phyloP scores from a whole-genome alignment of 92 coral and sea anemone species.

The Porites divaricata region DNA sequence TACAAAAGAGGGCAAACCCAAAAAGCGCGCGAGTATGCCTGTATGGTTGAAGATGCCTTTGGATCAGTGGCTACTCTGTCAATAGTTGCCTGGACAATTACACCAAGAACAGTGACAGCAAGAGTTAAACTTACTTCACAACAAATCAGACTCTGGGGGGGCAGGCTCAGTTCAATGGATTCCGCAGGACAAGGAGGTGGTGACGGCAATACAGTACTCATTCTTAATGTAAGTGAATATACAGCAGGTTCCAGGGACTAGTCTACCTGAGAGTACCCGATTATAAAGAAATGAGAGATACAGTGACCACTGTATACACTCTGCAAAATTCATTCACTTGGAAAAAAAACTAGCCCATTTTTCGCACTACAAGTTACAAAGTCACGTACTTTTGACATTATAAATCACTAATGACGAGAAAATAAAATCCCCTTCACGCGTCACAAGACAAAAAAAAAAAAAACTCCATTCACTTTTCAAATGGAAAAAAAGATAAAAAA shows the following conservation, averaged over 20 bases:
- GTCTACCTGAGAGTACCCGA: too few relatives aligned
- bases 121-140: conserved; percentile 46
- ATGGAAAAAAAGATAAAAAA: too few relatives aligned
- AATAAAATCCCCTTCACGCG: too few relatives aligned
- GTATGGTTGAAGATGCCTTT: conserved; percentile 33
- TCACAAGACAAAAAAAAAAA: too few relatives aligned
- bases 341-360: too few relatives aligned
- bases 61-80: conserved; percentile 37
- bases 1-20: conserved; percentile 14
- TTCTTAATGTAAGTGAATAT: not conserved
- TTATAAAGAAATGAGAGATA: too few relatives aligned
- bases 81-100: conserved; percentile 54
- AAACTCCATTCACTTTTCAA: too few relatives aligned
- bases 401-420: too few relatives aligned
- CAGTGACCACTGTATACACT: too few relatives aligned
- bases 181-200: not conserved
- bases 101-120: conserved; percentile 52
- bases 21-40: conserved; percentile 29
- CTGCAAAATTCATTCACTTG: too few relatives aligned
- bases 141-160: conserved; percentile 48
- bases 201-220: not conserved
- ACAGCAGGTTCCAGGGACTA: not conserved
- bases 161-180: not conserved
- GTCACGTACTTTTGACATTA: too few relatives aligned
- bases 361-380: too few relatives aligned